Conservation (phyloP, 2,113 vertebrate species). For the Aegotheles bennettii region DNA sequence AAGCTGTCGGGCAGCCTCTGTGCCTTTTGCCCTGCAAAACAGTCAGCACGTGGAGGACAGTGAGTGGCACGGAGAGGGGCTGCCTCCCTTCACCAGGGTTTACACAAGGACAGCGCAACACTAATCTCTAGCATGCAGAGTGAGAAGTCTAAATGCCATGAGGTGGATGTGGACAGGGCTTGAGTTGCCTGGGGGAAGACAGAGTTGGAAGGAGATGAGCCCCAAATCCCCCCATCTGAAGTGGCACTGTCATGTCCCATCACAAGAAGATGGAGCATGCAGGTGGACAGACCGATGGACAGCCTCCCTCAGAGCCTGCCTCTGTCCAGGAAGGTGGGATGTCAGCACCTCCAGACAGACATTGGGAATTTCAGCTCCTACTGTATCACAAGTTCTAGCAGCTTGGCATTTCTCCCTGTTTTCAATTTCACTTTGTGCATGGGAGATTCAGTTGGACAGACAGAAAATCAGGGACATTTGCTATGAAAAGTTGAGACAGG, state of each 20-base stretch:
- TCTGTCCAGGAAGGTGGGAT: background rate
- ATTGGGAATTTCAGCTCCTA: background rate
- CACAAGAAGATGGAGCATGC: background rate
- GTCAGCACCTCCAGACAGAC: background rate
- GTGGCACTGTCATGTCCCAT: fast-evolving
- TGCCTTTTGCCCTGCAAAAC: background rate
- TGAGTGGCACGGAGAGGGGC: background rate
- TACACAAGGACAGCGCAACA: background rate
- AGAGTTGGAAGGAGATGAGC: background rate
- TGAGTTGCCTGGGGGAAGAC: background rate
- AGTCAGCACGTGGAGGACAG: background rate
- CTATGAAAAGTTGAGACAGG: background rate
- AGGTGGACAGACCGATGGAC: background rate
- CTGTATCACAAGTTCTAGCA: background rate
- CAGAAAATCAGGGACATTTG: background rate
- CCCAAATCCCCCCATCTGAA: background rate
- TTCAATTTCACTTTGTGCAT: background rate
- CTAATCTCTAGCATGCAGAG: background rate
- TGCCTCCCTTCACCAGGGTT: background rate
- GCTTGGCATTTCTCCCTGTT: background rate
- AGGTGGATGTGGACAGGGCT: background rate
- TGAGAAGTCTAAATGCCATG: background rate
- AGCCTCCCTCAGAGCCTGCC: background rate
- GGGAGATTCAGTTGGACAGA: background rate
- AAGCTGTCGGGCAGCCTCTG: background rate